Conservation (phyloP, 2,888 invertebrate genomes). For the Buathra laborator region DNA sequence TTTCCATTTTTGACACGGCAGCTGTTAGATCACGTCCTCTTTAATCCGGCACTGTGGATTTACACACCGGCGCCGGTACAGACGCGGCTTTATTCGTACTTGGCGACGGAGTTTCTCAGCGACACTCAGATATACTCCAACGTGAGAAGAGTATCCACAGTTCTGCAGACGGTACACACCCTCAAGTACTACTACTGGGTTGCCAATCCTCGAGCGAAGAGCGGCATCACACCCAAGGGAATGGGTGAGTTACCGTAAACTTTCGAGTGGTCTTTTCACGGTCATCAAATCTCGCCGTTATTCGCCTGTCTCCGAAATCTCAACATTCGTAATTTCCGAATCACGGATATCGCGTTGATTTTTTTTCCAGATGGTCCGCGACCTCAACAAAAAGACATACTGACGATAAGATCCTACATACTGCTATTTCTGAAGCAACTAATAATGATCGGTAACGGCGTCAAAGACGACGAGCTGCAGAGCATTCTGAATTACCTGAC, state of each 20-base stretch:
- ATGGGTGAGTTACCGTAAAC: conserved; percentile 89
- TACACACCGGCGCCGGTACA: conserved; percentile 98
- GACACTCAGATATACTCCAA: conserved; percentile 99
- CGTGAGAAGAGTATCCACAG: conserved; percentile 98
- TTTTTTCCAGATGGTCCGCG: conserved; percentile 93
- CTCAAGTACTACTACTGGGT: conserved; percentile 99
- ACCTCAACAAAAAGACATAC: conserved; percentile 97
- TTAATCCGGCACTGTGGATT: conserved; percentile 99
- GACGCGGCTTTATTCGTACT: conserved; percentile 97
- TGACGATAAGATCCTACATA: conserved; percentile 97
- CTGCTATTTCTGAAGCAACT: conserved; percentile 97
- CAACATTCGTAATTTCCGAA: neutral
- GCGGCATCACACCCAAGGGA: conserved; percentile 98
- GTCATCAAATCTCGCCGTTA: conserved; percentile 14
- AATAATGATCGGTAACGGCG: conserved; percentile 98
- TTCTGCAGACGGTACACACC: conserved; percentile 99
- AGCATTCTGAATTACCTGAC: conserved; percentile 99
- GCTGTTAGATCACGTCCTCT: conserved; percentile 99
- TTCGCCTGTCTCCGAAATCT: neutral
- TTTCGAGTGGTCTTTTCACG: conserved; percentile 45
- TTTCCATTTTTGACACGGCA: conserved; percentile 97
- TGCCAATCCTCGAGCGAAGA: conserved; percentile 96
- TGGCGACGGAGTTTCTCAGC: conserved; percentile 99
- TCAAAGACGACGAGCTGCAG: conserved; percentile 99
- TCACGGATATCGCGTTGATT: conserved; percentile 5